Evolutionary conservation across 1,140 invertebrate genomes (phyloP).

Genomic region (Tyrophagus putrescentiae): DNA sequence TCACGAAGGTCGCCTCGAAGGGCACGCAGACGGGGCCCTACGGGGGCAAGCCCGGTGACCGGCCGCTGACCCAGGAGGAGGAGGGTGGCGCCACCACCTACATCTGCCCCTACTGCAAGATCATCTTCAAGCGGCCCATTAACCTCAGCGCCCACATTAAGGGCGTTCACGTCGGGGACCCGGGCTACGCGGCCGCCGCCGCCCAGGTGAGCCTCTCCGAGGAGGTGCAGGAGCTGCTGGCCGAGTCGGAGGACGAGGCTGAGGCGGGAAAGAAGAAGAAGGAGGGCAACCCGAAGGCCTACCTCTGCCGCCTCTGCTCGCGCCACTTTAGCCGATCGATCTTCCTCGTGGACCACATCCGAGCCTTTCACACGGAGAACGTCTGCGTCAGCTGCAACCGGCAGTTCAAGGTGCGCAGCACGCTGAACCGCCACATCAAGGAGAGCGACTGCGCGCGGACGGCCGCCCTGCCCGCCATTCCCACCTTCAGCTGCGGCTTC

Average conservation of each 20-base stretch:
- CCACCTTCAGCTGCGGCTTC: background rate
- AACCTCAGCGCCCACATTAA: background rate
- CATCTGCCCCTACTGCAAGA: background rate
- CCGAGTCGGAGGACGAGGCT: background rate
- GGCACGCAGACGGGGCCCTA: background rate
- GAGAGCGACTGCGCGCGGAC: background rate
- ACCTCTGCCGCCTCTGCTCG: background rate
- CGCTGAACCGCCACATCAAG: background rate
- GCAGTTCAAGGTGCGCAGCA: background rate
- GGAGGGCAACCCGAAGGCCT: background rate
- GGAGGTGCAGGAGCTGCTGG: background rate
- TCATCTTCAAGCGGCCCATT: background rate
- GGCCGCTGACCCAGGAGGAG: no score
- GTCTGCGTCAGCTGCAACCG: slow-evolving; percentile 1
- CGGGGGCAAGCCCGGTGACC: background rate
- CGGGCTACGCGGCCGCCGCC: no score
- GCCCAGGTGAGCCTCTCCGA: no score
- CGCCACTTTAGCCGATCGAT: background rate
- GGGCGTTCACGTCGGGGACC: background rate
- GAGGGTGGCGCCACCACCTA: no score
- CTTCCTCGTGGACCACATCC: background rate
- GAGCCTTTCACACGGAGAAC: slow-evolving; percentile 3
- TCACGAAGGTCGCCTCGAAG: background rate
- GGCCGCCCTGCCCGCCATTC: background rate
- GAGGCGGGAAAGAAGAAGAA: background rate